A percentile compares a stretch with the other conserved stretches of the same genome.
phyloP scores from a whole-genome alignment of 2,888 invertebrate species.

The Cephonodes hylas region DNA sequence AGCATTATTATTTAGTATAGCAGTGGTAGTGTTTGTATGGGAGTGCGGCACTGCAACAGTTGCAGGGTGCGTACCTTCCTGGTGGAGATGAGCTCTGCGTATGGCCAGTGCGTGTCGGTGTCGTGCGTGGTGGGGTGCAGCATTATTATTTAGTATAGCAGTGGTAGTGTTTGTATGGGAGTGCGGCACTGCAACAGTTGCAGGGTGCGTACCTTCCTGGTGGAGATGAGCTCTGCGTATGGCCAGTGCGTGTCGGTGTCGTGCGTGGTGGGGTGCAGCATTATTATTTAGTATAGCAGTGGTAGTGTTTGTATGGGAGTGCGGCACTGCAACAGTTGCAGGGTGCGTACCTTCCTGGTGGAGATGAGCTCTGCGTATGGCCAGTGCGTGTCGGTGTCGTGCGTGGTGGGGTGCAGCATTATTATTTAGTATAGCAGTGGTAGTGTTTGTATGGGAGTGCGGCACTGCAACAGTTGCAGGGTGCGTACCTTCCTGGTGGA shows the following conservation, averaged over 20 bases:
- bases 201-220: slow-evolving; percentile 89
- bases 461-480: too few relatives aligned
- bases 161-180: background rate
- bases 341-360: slow-evolving; percentile 90
- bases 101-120: slow-evolving; percentile 95
- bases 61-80: slow-evolving; percentile 88
- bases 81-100: slow-evolving; percentile 97
- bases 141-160: too few relatives aligned
- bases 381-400: slow-evolving; percentile 96
- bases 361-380: slow-evolving; percentile 97
- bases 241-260: slow-evolving; percentile 96
- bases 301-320: background rate
- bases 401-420: slow-evolving; percentile 95
- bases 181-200: too few relatives aligned
- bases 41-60: too few relatives aligned
- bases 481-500: slow-evolving; percentile 92
- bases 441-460: background rate
- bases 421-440: too few relatives aligned
- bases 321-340: too few relatives aligned
- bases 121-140: slow-evolving; percentile 96
- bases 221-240: slow-evolving; percentile 97
- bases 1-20: too few relatives aligned
- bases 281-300: too few relatives aligned
- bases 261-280: slow-evolving; percentile 95
- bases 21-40: background rate